A percentile compares a stretch with the other conserved stretches of the same genome.
These are phyloP conservation scores for Drosophila guanche DNA, from an alignment of 1,140 invertebrate genomes.

Conservation along the genomic window DNA sequence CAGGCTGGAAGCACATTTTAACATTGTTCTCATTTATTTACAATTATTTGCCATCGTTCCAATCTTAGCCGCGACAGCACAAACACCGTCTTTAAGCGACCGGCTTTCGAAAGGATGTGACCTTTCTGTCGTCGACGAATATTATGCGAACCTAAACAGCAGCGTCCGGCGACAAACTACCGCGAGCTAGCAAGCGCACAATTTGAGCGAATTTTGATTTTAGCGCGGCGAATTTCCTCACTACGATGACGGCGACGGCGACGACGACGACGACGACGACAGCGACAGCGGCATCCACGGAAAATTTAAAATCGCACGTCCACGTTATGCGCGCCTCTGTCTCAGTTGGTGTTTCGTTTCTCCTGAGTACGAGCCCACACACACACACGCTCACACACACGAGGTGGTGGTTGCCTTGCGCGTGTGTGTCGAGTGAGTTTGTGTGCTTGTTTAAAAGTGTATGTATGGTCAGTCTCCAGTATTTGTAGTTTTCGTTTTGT, in stretches of 20 bases:
- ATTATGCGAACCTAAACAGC: slow-evolving; percentile 78
- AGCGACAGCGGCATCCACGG: slow-evolving; percentile 28
- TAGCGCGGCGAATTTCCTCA: slow-evolving; percentile 82
- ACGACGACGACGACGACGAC: slow-evolving; percentile 33
- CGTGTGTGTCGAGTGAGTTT: slow-evolving; percentile 43
- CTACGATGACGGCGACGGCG: slow-evolving; percentile 30
- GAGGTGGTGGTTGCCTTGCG: slow-evolving; percentile 35
- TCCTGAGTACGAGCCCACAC: slow-evolving; percentile 54
- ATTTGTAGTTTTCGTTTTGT: slow-evolving; percentile 56
- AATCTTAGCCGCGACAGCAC: slow-evolving; percentile 49
- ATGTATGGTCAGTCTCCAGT: slow-evolving; percentile 65
- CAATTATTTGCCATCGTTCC: slow-evolving; percentile 19
- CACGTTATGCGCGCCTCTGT: slow-evolving; percentile 51
- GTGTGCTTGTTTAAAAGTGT: slow-evolving; percentile 62
- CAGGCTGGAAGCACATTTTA: too few species aligned
- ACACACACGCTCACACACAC: slow-evolving; percentile 24
- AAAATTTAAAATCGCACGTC: slow-evolving; percentile 63
- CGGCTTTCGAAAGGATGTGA: slow-evolving; percentile 81
- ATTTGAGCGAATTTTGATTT: slow-evolving; percentile 83
- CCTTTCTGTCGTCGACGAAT: slow-evolving; percentile 57
- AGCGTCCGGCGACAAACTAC: slow-evolving; percentile 80
- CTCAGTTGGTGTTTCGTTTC: slow-evolving; percentile 32
- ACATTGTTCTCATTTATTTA: neutral
- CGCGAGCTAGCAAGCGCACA: slow-evolving; percentile 63
- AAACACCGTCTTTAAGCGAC: slow-evolving; percentile 54